Evolutionary conservation across 2,888 invertebrate species (phyloP), one percentile per base, ranked within the genome.

Genomic region (Eupithecia subfuscata): DNA sequence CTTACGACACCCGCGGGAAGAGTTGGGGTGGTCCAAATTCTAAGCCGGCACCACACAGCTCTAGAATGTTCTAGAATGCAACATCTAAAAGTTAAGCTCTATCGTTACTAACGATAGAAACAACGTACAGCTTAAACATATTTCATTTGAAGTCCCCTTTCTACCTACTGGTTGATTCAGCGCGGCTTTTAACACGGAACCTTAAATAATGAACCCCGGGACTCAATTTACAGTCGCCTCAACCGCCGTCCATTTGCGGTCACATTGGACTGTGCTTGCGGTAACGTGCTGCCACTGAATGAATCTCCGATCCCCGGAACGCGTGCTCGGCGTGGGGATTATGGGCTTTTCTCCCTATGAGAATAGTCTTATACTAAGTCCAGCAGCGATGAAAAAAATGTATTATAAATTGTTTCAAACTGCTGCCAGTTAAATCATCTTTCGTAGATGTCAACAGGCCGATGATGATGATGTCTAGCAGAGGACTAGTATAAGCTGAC

Each of bases 231-330:
- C 70, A 72, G 37, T 73, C 68, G 40, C 22, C 67, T 22, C 37
- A 22, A 68, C 73, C 76, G 69, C 70, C 34, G 70, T 70, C 75
- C 77, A 75, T 77, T 77, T 75, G 75, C 68, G 75, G 74, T 34
- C 77, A 73, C 63, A 63, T 43, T 43, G 22, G 11, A 37, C 37
- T 9, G 6, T 25, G 60, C 60, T 60, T 1, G 8, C 30, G 34
- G 22, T 40, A 37, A 18, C 14, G 65, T 67, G 12, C 65, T 37
- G 40, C 37, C 6, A 67, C n/a, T 67, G 18, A 18, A 12, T 0
- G 22, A 56, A 56, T 56, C 3, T 9, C n/a, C 22, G 3, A 52
- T 52, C n/a, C 8, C n/a, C 18, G n/a, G n/a, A n/a, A 48, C 45
- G 45, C 45, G 45, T 4, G 48, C 48, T 48, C 48, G 22, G 52